A percentile compares a stretch with the other conserved stretches of the same genome.
phyloP scores from a whole-genome alignment of 2,888 invertebrate species.

The Epistrophe grossulariae region DNA sequence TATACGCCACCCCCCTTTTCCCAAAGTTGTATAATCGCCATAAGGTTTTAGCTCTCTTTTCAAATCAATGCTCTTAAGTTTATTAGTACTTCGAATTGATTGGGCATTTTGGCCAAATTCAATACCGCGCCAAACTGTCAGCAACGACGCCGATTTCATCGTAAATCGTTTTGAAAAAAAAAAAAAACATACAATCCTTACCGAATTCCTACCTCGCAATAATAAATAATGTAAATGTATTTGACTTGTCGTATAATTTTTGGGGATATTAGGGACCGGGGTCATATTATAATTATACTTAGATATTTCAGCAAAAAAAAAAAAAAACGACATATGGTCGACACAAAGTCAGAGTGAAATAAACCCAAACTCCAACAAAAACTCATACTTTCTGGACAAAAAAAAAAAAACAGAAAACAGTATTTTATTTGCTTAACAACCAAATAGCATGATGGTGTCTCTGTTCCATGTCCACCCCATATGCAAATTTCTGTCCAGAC shows the following conservation, averaged over 20 bases:
- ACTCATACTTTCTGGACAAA: not conserved
- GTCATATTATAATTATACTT: slow-evolving; percentile 60
- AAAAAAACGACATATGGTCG: slow-evolving; percentile 55
- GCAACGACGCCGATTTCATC: slow-evolving; percentile 61
- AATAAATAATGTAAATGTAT: slow-evolving; percentile 40
- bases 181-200: slow-evolving; percentile 26
- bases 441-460: not conserved
- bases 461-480: slow-evolving; percentile 47
- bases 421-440: slow-evolving; percentile 70
- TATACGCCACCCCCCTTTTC: slow-evolving; percentile 5
- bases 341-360: not conserved
- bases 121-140: slow-evolving; percentile 25
- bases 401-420: slow-evolving; percentile 21
- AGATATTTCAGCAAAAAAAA: slow-evolving; percentile 30
- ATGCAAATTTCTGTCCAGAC: slow-evolving; percentile 73
- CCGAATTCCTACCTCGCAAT: slow-evolving; percentile 22
- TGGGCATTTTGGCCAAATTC: slow-evolving; percentile 63
- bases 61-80: slow-evolving; percentile 68
- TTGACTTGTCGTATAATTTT: slow-evolving; percentile 13
- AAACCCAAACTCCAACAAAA: slow-evolving; percentile 5
- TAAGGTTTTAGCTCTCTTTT: not conserved
- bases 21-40: not conserved
- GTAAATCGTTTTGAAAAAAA: slow-evolving; percentile 59
- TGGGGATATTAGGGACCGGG: slow-evolving; percentile 23
- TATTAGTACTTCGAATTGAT: slow-evolving; percentile 73